phyloP scores from a whole-genome alignment of 2,888 invertebrate species.

The Chironomus riparius region DNA sequence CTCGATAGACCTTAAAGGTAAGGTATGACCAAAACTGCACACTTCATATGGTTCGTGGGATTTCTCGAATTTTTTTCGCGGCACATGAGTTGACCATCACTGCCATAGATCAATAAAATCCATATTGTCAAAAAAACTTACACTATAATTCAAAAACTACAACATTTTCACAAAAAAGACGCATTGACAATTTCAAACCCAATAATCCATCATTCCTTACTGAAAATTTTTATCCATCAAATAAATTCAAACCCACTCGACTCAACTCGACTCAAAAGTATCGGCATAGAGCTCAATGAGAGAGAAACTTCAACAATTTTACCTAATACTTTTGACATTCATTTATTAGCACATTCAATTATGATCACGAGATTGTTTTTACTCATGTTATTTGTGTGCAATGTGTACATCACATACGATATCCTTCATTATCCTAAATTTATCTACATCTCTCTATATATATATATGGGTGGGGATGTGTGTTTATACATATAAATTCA shows the following conservation, averaged over 20 bases:
- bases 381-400: slow-evolving; percentile 1
- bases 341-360: slow-evolving; percentile 16
- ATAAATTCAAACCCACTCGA: not conserved
- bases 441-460: not conserved
- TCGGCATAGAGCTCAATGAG: not conserved
- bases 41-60: too few species aligned
- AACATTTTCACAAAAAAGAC: too few species aligned
- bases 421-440: not conserved
- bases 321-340: slow-evolving; percentile 26
- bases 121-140: too few species aligned
- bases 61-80: too few species aligned
- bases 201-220: not conserved
- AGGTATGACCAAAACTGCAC: too few species aligned
- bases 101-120: too few species aligned
- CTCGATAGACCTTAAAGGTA: too few species aligned
- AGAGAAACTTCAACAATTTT: not conserved
- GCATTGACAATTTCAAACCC: too few species aligned
- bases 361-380: slow-evolving; percentile 18
- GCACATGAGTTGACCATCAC: too few species aligned
- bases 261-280: not conserved
- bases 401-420: not conserved
- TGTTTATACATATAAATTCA: not conserved
- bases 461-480: too few species aligned
- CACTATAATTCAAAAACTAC: too few species aligned
- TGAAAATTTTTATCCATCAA: not conserved